Evolutionary conservation across 2,797 vertebrate genomes (phyloP).

Genomic region (Pseudochirops corinnae): DNA sequence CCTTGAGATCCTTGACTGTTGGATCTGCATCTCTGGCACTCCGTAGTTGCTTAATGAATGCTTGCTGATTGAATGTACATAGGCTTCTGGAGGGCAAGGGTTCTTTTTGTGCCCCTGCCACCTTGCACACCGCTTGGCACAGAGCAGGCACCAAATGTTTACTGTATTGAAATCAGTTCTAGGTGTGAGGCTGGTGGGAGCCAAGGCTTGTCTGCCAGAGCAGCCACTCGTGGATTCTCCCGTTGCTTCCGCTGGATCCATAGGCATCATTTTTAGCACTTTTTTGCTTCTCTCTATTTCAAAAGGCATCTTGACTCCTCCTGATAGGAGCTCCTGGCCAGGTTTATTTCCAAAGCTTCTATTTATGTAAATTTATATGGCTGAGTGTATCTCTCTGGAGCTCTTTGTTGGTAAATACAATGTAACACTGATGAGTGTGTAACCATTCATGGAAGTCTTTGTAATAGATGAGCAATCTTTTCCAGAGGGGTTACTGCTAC

Average conservation of each 20-base stretch:
- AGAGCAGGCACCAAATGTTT: neutral
- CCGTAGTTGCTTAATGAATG: neutral
- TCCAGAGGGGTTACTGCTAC: neutral
- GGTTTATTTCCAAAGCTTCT: neutral
- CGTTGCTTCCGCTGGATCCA: neutral
- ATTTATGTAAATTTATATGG: neutral
- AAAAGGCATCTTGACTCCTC: neutral
- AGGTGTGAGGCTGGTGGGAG: neutral
- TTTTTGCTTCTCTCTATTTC: neutral
- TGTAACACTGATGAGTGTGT: neutral
- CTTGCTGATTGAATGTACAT: neutral
- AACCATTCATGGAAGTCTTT: neutral
- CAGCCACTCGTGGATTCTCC: neutral
- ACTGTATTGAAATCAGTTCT: neutral
- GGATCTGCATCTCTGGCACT: neutral
- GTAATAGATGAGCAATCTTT: neutral
- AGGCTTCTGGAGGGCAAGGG: neutral
- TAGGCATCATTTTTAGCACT: neutral
- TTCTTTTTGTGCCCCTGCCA: neutral
- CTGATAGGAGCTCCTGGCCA: fast-evolving
- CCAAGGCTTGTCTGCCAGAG: neutral
- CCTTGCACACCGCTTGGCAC: neutral
- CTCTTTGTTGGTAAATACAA: neutral
- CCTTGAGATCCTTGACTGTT: neutral
- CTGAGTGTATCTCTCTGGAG: neutral